A percentile compares a stretch with the other conserved stretches of the same genome.
Evolutionary conservation across 35 echinoderm and acorn worm genomes (phyloP).

Genomic region (Acanthaster planci): DNA sequence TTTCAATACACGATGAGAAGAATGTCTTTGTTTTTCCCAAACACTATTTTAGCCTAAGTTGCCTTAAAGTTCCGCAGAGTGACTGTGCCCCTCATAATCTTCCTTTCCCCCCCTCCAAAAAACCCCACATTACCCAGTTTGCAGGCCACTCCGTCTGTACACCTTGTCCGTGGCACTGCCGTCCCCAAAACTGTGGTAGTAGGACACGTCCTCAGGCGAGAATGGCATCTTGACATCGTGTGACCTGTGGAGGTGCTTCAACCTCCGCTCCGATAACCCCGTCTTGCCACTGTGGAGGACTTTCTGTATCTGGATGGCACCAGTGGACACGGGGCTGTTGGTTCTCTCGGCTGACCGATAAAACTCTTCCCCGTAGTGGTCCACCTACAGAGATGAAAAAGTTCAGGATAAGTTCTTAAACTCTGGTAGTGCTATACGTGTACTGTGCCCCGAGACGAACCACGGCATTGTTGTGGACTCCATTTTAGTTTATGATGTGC

Average conservation of each 20-base stretch:
- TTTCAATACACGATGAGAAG: too few relatives aligned
- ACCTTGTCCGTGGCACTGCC: not conserved
- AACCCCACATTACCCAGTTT: constrained; percentile 16
- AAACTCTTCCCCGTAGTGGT: not conserved
- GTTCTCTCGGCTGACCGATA: not conserved
- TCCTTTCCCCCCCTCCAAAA: not conserved
- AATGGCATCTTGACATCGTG: not conserved
- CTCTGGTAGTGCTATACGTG: not conserved
- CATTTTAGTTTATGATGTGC: too few relatives aligned
- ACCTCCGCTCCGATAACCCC: not conserved
- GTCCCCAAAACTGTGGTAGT: constrained; percentile 15
- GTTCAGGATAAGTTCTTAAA: not conserved
- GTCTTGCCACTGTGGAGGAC: not conserved
- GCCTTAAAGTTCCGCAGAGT: too few relatives aligned
- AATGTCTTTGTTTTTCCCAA: too few relatives aligned
- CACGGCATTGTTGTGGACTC: too few relatives aligned
- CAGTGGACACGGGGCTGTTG: not conserved
- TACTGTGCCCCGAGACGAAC: constrained; percentile 2
- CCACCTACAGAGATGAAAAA: not conserved
- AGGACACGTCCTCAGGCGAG: constrained; percentile 16
- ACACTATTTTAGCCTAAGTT: too few relatives aligned
- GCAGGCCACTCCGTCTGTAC: constrained; percentile 12
- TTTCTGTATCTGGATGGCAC: constrained; percentile 5
- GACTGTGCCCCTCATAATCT: not conserved
- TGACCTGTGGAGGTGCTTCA: constrained; percentile 20